Conservation (phyloP, 2,888 invertebrate species). For the Harpalus rubripes region DNA sequence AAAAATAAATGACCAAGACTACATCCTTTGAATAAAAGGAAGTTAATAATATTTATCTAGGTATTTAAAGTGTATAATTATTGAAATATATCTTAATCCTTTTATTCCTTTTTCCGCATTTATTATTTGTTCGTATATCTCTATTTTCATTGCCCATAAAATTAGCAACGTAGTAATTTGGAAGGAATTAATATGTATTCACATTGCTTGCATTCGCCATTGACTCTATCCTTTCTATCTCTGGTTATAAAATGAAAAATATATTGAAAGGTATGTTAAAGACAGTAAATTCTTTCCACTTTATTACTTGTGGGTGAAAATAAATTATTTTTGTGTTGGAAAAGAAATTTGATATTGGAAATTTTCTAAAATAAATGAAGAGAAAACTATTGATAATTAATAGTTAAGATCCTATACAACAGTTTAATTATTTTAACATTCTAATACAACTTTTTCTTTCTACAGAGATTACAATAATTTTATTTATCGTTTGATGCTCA, state of each 20-base stretch:
- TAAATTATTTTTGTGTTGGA: constrained; percentile 31
- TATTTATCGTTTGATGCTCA: neutral
- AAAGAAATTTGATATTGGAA: constrained; percentile 38
- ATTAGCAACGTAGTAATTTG: constrained; percentile 31
- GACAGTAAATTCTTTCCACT: constrained; percentile 32
- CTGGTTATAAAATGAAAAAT: neutral
- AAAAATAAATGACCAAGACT: neutral
- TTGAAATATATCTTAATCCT: neutral
- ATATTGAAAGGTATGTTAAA: neutral
- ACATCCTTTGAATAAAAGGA: neutral
- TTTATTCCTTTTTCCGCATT: neutral
- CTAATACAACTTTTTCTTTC: constrained; percentile 43
- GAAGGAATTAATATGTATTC: constrained; percentile 17
- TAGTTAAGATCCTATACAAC: constrained; percentile 12
- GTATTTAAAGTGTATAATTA: constrained; percentile 4
- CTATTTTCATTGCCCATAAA: constrained; percentile 19
- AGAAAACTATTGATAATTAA: constrained; percentile 43
- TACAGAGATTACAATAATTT: constrained; percentile 5
- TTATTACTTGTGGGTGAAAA: constrained; percentile 32
- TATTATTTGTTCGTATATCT: neutral
- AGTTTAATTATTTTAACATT: constrained; percentile 35
- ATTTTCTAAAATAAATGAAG: constrained; percentile 49
- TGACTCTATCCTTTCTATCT: constrained; percentile 5
- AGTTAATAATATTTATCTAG: constrained; percentile 2
- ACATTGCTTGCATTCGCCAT: neutral